phyloP scores from a whole-genome alignment of 1,140 invertebrate species.

The Polyergus mexicanus region DNA sequence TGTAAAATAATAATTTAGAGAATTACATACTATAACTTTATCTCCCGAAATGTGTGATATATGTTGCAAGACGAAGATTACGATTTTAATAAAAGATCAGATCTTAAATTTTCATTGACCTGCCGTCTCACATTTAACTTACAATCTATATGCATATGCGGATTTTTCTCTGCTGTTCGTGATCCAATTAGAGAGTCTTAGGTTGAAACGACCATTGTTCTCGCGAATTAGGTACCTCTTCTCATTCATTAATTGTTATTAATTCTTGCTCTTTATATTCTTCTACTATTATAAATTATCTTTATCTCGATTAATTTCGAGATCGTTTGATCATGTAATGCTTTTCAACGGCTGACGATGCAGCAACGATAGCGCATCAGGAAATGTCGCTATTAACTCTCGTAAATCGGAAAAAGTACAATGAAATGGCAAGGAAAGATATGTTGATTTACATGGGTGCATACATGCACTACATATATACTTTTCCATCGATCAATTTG shows the following conservation, averaged over 20 bases:
- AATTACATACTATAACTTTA: slow-evolving; percentile 3
- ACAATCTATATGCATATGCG: not conserved
- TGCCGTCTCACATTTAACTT: slow-evolving; percentile 23
- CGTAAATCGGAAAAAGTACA: slow-evolving; percentile 36
- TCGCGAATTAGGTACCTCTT: slow-evolving; percentile 55
- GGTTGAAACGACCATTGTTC: slow-evolving; percentile 32
- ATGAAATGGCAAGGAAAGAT: slow-evolving; percentile 41
- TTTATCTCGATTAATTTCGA: slow-evolving; percentile 58
- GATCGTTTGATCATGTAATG: slow-evolving; percentile 65
- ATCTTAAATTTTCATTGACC: slow-evolving; percentile 8
- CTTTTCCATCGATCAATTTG: slow-evolving; percentile 39
- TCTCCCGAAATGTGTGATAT: slow-evolving; percentile 22
- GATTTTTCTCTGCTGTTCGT: not conserved
- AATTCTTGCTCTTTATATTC: slow-evolving; percentile 73
- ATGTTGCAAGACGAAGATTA: slow-evolving; percentile 16
- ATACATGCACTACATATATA: slow-evolving; percentile 22
- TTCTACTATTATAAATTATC: slow-evolving; percentile 72
- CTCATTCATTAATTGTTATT: slow-evolving; percentile 66
- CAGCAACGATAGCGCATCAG: slow-evolving; percentile 43
- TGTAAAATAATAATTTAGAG: slow-evolving; percentile 45
- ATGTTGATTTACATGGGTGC: slow-evolving; percentile 44
- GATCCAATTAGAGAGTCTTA: slow-evolving; percentile 11
- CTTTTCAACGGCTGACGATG: slow-evolving; percentile 56
- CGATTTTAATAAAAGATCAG: slow-evolving; percentile 18
- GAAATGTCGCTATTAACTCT: slow-evolving; percentile 26